Evolutionary conservation across 2,888 invertebrate species (phyloP).

Genomic region (Odontothrips loti): DNA sequence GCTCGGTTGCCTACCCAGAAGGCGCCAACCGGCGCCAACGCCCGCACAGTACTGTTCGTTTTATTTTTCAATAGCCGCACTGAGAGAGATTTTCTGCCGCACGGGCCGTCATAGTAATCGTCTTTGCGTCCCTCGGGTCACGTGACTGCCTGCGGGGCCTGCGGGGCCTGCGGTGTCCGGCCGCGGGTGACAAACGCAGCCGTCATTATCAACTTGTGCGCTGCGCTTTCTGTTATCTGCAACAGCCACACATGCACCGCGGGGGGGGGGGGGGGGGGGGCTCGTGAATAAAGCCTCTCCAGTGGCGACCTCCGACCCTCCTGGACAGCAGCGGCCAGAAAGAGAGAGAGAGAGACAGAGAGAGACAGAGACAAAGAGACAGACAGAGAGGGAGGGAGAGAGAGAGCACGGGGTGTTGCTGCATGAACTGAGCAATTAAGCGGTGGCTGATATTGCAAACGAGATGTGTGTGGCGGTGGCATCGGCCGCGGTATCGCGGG

Average conservation of each 20-base stretch:
- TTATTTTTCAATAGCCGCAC: too few species aligned
- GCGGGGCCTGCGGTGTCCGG: too few species aligned
- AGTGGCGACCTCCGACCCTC: neutral
- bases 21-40: too few species aligned
- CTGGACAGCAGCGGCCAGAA: neutral
- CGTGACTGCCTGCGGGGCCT: too few species aligned
- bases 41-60: too few species aligned
- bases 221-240: neutral
- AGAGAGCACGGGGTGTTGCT: neutral
- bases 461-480: neutral
- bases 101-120: too few species aligned
- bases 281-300: neutral
- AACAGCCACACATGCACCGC: neutral
- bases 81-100: too few species aligned
- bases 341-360: neutral
- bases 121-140: too few species aligned
- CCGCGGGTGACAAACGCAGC: too few species aligned
- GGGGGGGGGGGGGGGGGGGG: too few species aligned
- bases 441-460: neutral
- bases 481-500: neutral
- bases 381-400: neutral
- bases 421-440: neutral
- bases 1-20: too few species aligned
- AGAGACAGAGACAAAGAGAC: neutral
- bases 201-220: neutral